Evolutionary conservation across 2,888 invertebrate species (phyloP).

Genomic region (Macrophya alboannulata): DNA sequence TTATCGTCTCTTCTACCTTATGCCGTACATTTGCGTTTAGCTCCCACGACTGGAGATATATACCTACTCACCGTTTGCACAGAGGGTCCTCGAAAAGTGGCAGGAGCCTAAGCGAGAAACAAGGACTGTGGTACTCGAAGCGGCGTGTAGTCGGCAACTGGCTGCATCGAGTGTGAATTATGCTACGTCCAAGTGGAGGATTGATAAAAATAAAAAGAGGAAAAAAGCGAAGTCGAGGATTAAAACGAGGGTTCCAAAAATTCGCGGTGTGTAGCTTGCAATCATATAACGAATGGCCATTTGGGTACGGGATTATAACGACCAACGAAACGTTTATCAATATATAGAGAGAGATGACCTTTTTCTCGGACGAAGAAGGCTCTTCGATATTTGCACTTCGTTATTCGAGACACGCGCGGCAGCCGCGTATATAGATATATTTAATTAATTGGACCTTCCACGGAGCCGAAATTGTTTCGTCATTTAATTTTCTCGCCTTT

Average conservation of each 20-base stretch:
- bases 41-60: background rate
- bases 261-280: background rate
- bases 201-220: background rate
- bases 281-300: background rate
- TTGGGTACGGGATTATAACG: background rate
- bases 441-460: conserved; percentile 13
- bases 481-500: background rate
- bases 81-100: conserved; percentile 33
- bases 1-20: conserved; percentile 31
- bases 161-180: conserved; percentile 49
- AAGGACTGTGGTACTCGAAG: conserved; percentile 47
- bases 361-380: background rate
- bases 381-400: conserved; percentile 22
- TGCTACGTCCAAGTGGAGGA: conserved; percentile 25
- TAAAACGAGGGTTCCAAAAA: conserved; percentile 16
- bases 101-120: conserved; percentile 42
- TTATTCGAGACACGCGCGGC: conserved; percentile 22
- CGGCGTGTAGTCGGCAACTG: conserved; percentile 46
- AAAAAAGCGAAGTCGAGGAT: background rate
- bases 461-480: background rate
- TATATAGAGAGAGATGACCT: background rate
- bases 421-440: background rate
- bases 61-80: conserved; percentile 33
- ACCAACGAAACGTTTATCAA: background rate
- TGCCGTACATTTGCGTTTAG: conserved; percentile 37